These are phyloP conservation scores for Cladopsammia gracilis DNA, from an alignment of 64 coral and sea anemone genomes.

Conservation along the genomic window DNA sequence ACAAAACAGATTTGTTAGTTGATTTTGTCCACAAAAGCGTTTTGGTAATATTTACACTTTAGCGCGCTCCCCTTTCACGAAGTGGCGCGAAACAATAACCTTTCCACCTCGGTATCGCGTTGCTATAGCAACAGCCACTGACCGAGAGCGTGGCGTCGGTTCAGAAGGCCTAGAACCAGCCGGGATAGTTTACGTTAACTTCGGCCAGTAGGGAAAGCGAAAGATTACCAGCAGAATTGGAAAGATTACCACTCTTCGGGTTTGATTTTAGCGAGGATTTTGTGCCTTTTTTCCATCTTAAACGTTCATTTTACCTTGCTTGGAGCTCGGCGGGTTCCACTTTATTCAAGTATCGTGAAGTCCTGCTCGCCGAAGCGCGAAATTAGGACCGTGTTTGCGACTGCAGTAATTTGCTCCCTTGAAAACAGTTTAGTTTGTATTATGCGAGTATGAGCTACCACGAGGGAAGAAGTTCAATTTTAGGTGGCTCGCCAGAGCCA, in stretches of 20 bases:
- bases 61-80: conserved; percentile 2
- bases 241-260: background rate
- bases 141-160: conserved; percentile 61
- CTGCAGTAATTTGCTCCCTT: background rate
- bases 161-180: conserved; percentile 40
- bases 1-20: background rate
- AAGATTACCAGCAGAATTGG: background rate
- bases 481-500: conserved; percentile 77
- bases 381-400: background rate
- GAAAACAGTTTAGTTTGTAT: background rate
- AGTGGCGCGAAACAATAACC: conserved; percentile 45
- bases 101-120: conserved; percentile 43
- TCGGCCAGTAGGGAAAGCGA: background rate
- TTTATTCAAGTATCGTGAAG: background rate
- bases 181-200: conserved; percentile 34
- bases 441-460: conserved; percentile 86
- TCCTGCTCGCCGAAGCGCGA: conserved; percentile 28
- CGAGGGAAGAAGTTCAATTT: conserved; percentile 71
- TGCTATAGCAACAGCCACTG: conserved; percentile 47
- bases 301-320: background rate
- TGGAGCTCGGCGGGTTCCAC: background rate
- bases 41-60: conserved; percentile 52
- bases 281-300: background rate
- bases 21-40: conserved; percentile 9
- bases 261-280: background rate